These are phyloP conservation scores for Bungarus multicinctus DNA, from an alignment of 2,113 vertebrate genomes.

Conservation along the genomic window DNA sequence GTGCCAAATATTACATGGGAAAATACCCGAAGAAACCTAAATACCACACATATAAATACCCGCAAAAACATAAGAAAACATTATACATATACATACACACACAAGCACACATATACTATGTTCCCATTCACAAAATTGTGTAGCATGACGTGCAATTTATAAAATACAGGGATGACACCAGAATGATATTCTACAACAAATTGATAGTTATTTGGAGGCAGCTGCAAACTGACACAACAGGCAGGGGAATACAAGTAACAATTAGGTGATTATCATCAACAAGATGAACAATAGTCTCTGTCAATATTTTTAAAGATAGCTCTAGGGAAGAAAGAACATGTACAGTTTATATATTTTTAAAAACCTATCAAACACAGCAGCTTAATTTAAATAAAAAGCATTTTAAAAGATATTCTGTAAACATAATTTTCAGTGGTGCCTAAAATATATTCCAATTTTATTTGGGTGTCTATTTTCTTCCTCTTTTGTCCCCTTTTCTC, in stretches of 20 bases:
- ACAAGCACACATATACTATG: no score
- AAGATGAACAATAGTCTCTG: background rate
- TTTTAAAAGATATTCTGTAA: background rate
- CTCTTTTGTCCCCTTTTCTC: background rate
- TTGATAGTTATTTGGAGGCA: conserved; percentile 7
- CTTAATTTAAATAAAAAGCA: background rate
- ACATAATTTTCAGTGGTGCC: background rate
- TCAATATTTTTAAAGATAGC: conserved; percentile 27
- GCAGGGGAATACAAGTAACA: background rate
- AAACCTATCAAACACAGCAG: background rate
- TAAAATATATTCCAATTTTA: background rate
- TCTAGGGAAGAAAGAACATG: background rate
- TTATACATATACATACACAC: no score
- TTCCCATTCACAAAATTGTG: background rate
- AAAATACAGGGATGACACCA: background rate
- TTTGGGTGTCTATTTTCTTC: background rate
- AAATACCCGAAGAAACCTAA: no score
- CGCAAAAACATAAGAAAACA: no score
- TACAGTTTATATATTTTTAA: background rate
- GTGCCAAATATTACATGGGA: no score
- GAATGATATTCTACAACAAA: background rate
- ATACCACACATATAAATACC: no score
- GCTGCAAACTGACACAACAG: background rate
- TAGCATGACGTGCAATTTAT: background rate
- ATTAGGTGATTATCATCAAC: conserved; percentile 4